Percentiles rank a stretch among this genome's conserved stretches.
These are phyloP conservation scores for Proisotoma minuta DNA, from an alignment of 2,888 invertebrate genomes.

Conservation along the genomic window DNA sequence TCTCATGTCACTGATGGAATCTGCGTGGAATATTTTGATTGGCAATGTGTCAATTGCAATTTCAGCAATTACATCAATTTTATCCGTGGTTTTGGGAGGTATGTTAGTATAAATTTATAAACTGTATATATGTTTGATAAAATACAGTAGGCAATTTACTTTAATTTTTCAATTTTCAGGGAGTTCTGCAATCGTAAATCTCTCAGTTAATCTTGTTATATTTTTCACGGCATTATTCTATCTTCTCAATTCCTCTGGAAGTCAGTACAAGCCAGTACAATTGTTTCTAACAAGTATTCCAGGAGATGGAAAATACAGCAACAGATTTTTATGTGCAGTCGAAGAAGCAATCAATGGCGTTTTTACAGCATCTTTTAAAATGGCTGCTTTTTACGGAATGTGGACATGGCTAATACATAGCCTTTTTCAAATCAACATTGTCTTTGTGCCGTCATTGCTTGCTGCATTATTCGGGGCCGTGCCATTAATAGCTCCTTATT, in stretches of 20 bases:
- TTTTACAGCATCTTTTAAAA: conserved; percentile 91
- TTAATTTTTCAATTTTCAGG: conserved; percentile 50
- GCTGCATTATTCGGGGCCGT: conserved; percentile 92
- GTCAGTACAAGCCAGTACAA: conserved; percentile 88
- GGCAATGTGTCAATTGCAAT: conserved; percentile 84
- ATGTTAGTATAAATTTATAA: conserved; percentile 1
- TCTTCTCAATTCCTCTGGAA: conserved; percentile 77
- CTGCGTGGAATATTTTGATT: conserved; percentile 81
- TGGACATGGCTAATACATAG: conserved; percentile 98
- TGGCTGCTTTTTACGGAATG: conserved; percentile 93
- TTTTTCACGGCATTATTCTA: conserved; percentile 97
- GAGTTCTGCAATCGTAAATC: conserved; percentile 82
- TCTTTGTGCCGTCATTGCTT: conserved; percentile 88
- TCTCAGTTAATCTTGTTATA: conserved; percentile 81
- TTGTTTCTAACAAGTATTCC: conserved; percentile 57
- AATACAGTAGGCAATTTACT: no score
- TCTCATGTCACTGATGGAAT: conserved; percentile 78
- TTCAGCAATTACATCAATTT: conserved; percentile 76
- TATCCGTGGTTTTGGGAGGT: conserved; percentile 77
- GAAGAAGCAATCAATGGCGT: conserved; percentile 90
- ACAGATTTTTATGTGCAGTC: conserved; percentile 71
- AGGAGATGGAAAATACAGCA: conserved; percentile 33
- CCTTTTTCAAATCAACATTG: conserved; percentile 85
- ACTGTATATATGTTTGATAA: neutral
- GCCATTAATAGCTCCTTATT: conserved; percentile 91